Evolutionary conservation across 2,797 vertebrate species (phyloP), one percentile per base, ranked within the genome.

Genomic region (Coreius guichenoti): DNA sequence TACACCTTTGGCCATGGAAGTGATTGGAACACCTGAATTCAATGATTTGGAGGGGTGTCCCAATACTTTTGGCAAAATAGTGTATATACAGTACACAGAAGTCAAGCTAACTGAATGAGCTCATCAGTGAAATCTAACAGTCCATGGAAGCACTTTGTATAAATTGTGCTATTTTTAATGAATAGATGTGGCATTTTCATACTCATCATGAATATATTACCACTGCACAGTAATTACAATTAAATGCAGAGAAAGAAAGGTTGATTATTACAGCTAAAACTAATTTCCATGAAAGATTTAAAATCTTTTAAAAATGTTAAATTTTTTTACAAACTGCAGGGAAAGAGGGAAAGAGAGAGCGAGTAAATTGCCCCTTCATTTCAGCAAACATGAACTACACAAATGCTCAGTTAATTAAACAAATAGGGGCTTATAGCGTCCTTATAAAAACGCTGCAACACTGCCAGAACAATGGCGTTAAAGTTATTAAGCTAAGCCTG

Each of bases 331-430:
- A 80, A 61, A 72, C 23, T 72, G 80, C 36, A 79, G 54, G 16
- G 58, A 84, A 47, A 58, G 63, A 72, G 82, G 13, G 56, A 54
- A 33, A 82, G 16, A 86, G 33, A 80, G 36, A 73, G 61, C 58
- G 33, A 78, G 49, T 23, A 73, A 80, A 56, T 65, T 73, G 56
- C 54, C 17, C 13, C 58, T 36, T 39, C 58, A 36, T 65, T 43
- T 31, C 45, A 76, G 31, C 77, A 67, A 36, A 51, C 80, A 70
- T n/a, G 26, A 61, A 61, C 68, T 45, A 77, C 67, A 75, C 80
- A 56, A 81, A 81, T 43, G 56, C 51, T 68, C 77, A 51, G 87
- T 86, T 89, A 89, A 90, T 91, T 85, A 89, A 89, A 87, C 86
- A 86, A 85, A 88, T 83, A 70, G 58, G 26, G 78, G 77, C 81